These are phyloP conservation scores for Gobius niger DNA, from an alignment of 2,113 vertebrate species.

Conservation along the genomic window DNA sequence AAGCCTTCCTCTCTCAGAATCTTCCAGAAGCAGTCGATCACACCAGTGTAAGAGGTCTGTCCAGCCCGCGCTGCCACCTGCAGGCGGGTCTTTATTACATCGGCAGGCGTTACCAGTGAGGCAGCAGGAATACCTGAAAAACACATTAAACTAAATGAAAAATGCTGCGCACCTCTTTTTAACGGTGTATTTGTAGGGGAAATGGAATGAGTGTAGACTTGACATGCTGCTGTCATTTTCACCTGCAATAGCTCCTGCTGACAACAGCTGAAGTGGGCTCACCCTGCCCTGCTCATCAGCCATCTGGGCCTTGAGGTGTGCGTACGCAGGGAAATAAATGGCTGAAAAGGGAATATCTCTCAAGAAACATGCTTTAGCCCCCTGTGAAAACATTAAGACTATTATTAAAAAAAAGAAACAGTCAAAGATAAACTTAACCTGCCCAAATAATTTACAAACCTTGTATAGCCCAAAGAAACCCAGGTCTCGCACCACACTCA, in stretches of 20 bases:
- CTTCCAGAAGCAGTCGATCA: slow-evolving; percentile 94
- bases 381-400: slow-evolving; percentile 69
- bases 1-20: slow-evolving; percentile 92
- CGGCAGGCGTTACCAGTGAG: slow-evolving; percentile 96
- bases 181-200: background rate
- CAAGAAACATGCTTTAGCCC: slow-evolving; percentile 98
- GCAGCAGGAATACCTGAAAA: slow-evolving; percentile 91
- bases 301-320: slow-evolving; percentile 87
- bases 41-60: slow-evolving; percentile 91
- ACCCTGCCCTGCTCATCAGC: slow-evolving; percentile 89
- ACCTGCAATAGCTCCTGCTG: slow-evolving; percentile 97
- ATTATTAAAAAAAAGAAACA: background rate
- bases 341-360: slow-evolving; percentile 99
- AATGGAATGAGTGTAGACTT: background rate
- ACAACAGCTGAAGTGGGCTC: slow-evolving; percentile 89
- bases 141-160: background rate
- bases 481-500: slow-evolving; percentile 88
- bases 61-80: slow-evolving; percentile 96
- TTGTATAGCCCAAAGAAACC: slow-evolving; percentile 98
- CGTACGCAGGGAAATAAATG: slow-evolving; percentile 98
- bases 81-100: slow-evolving; percentile 98
- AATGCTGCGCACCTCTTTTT: background rate
- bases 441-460: slow-evolving; percentile 70
- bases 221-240: slow-evolving; percentile 38
- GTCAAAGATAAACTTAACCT: background rate